Base-by-base conservation (phyloP, 2,888 invertebrate genomes). In the Pristionchus fissidentatus region DNA sequence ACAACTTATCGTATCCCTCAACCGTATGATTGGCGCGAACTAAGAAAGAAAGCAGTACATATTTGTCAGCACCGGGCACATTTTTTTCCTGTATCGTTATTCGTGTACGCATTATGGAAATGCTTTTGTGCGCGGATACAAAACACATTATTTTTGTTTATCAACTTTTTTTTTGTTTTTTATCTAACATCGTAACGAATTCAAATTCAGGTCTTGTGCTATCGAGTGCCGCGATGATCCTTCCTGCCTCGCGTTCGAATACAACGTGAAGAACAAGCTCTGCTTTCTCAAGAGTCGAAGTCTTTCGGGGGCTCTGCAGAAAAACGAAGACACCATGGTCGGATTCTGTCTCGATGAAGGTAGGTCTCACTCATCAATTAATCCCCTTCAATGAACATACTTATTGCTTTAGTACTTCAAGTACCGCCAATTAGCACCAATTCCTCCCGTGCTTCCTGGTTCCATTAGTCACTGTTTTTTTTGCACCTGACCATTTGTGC, bases 271-370 rank as follows among this genome's bases (percentile, higher is more conserved):
- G 60, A 83, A 79, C 32, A 41, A 70, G 38, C 66, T 85, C 0
- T 87, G 87, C 83, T 86, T 84, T 73, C 84, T 87, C 75, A 87
- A 87, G 84, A 85, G 86, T 35, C 73, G 86, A 15, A 84, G 84
- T 83, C 85, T 85, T 8, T 85, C 87, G 10, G 86, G 86, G 15
- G 77, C 84, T 26, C 62, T 87, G 35, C 60, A 83, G 7, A 62
- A 79, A 66, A 86, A 85, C 52, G 84, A 85, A 52, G 84, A 86
- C 55, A 81, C 86, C 0, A 80, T 85, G 52, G 84, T 87, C 77
- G 86, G 87, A 41, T 86, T 87, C 84, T 87, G 87, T 55, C 79
- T 85, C 22, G 86, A 87, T 85, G 86, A 86, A 84, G 86, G 87
- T 87, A 35, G n/a, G 55, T 52, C 22, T 13, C 22, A 55, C 55